phyloP scores from a whole-genome alignment of 1,140 invertebrate species.

The Diachasma alloeum region DNA sequence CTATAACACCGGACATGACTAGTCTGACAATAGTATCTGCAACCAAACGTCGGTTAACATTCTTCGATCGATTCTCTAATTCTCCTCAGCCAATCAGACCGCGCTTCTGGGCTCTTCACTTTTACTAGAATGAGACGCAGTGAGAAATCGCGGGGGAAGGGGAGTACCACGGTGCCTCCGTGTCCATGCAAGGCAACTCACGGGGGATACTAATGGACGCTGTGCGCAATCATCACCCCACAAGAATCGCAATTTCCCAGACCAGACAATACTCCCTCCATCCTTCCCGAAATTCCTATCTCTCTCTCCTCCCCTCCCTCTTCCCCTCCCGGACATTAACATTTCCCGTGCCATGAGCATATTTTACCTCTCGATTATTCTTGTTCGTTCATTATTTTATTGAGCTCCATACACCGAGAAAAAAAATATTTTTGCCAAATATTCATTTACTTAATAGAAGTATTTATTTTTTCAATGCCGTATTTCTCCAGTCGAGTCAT shows the following conservation, averaged over 20 bases:
- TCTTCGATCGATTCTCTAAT: constrained; percentile 45
- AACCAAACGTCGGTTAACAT: not conserved
- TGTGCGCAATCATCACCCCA: not conserved
- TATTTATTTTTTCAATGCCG: too few relatives aligned
- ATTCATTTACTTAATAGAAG: too few relatives aligned
- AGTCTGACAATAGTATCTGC: not conserved
- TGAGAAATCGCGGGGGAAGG: not conserved
- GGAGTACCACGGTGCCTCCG: not conserved
- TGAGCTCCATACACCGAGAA: too few relatives aligned
- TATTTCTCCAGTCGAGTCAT: too few relatives aligned
- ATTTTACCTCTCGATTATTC: too few relatives aligned
- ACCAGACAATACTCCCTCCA: not conserved
- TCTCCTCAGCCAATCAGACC: constrained; percentile 47
- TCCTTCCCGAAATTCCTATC: not conserved
- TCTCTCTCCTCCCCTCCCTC: not conserved
- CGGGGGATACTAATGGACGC: not conserved
- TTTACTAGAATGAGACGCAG: not conserved
- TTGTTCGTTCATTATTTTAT: not conserved
- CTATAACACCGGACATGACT: not conserved
- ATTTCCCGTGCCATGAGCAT: too few relatives aligned
- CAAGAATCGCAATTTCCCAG: not conserved
- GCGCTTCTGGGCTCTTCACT: constrained; percentile 28
- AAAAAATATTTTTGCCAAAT: too few relatives aligned
- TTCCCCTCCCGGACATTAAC: too few relatives aligned
- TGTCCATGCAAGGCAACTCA: constrained; percentile 45